A percentile compares a stretch with the other conserved stretches of the same genome.
phyloP scores from a whole-genome alignment of 2,888 invertebrate species.

The Drosophila kuntzei region DNA sequence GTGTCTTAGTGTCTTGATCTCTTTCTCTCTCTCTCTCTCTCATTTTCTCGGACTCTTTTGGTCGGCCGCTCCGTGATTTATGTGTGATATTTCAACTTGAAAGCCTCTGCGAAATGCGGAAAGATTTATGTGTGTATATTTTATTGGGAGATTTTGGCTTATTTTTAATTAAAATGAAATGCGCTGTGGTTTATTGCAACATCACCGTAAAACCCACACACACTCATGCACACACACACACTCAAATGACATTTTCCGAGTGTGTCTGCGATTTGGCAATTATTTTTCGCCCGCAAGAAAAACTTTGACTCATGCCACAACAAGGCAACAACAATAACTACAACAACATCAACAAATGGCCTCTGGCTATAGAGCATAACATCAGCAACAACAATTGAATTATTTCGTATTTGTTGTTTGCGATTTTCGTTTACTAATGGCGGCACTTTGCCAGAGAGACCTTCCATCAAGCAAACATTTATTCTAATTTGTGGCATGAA shows the following conservation, averaged over 20 bases:
- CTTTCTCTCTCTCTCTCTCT: neutral
- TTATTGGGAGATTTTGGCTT: slow-evolving; percentile 48
- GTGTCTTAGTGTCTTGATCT: slow-evolving; percentile 16
- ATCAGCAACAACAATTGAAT: slow-evolving; percentile 48
- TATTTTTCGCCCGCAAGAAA: slow-evolving; percentile 43
- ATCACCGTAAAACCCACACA: slow-evolving; percentile 6
- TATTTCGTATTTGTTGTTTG: slow-evolving; percentile 40
- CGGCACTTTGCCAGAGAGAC: slow-evolving; percentile 70
- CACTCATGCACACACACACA: slow-evolving; percentile 18
- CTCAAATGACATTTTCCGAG: slow-evolving; percentile 44
- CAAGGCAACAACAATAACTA: slow-evolving; percentile 5
- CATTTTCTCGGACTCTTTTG: slow-evolving; percentile 7
- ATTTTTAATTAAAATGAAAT: slow-evolving; percentile 66
- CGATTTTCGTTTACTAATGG: slow-evolving; percentile 52
- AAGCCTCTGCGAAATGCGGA: slow-evolving; percentile 66
- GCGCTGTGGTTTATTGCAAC: slow-evolving; percentile 35
- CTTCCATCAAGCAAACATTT: slow-evolving; percentile 67
- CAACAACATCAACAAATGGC: slow-evolving; percentile 45
- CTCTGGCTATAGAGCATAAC: slow-evolving; percentile 59
- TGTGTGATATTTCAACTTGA: slow-evolving; percentile 67
- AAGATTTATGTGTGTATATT: slow-evolving; percentile 52
- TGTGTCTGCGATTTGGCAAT: slow-evolving; percentile 57
- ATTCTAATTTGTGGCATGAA: slow-evolving; percentile 72
- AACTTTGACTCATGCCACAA: slow-evolving; percentile 58
- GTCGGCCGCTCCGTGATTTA: slow-evolving; percentile 62